These are phyloP conservation scores for Chouioia cunea DNA, from an alignment of 2,888 invertebrate species.

Conservation along the genomic window DNA sequence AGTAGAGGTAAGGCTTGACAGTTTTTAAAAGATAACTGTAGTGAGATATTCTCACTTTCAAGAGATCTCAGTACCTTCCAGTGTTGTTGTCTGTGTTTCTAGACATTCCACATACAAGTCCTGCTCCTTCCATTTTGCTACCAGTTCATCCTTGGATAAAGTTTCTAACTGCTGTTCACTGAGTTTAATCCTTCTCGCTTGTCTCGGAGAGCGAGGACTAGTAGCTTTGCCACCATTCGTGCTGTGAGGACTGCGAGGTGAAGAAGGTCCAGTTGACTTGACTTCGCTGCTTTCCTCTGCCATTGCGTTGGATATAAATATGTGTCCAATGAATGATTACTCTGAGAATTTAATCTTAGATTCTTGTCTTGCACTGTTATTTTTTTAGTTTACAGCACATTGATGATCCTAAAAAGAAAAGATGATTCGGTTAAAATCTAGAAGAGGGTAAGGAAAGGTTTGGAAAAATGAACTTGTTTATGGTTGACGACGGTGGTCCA, in stretches of 20 bases:
- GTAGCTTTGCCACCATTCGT: slow-evolving; percentile 62
- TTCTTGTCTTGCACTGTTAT: slow-evolving; percentile 28
- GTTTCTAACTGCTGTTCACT: slow-evolving; percentile 76
- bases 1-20: slow-evolving; percentile 6
- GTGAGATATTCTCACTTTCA: slow-evolving; percentile 60
- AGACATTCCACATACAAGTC: slow-evolving; percentile 82
- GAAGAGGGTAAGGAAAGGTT: too few relatives aligned
- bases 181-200: slow-evolving; percentile 73
- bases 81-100: slow-evolving; percentile 80
- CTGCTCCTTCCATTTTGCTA: slow-evolving; percentile 80
- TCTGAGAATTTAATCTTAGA: slow-evolving; percentile 4
- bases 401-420: slow-evolving; percentile 31
- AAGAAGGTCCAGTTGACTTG: slow-evolving; percentile 61
- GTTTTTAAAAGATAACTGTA: slow-evolving; percentile 48
- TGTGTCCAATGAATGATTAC: background rate
- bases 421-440: too few relatives aligned
- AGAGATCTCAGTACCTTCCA: slow-evolving; percentile 79
- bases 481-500: too few relatives aligned
- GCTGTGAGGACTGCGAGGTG: slow-evolving; percentile 61
- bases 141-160: slow-evolving; percentile 76
- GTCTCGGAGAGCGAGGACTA: slow-evolving; percentile 71
- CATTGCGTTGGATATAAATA: slow-evolving; percentile 52
- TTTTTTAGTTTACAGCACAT: slow-evolving; percentile 31
- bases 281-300: slow-evolving; percentile 62
- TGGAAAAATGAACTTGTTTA: too few relatives aligned